Conservation (phyloP, 2,113 vertebrate species). For the Sminthopsis crassicaudata region DNA sequence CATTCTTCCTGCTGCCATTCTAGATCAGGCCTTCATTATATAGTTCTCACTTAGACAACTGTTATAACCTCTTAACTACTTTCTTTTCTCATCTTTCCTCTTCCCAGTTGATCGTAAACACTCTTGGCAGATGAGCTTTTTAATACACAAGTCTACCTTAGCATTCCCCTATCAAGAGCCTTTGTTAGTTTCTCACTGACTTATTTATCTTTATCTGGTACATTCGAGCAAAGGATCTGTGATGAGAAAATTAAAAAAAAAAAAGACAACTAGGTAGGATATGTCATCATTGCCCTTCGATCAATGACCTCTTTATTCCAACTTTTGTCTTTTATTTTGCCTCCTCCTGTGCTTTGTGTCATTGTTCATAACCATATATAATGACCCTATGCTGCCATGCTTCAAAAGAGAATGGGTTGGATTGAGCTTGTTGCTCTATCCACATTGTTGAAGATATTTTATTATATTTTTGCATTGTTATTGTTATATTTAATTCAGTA, state of each 20-base stretch:
- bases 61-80: background rate
- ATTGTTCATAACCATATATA: background rate
- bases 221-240: background rate
- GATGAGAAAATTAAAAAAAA: background rate
- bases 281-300: background rate
- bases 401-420: background rate
- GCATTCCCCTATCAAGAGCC: background rate
- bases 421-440: background rate
- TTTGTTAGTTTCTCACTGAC: background rate
- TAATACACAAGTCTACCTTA: background rate
- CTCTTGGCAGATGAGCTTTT: background rate
- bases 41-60: background rate
- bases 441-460: background rate
- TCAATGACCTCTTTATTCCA: background rate
- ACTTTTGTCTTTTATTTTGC: background rate
- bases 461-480: background rate
- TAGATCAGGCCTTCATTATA: background rate
- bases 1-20: background rate
- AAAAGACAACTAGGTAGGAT: background rate
- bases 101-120: background rate
- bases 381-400: background rate
- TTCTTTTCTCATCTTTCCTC: background rate
- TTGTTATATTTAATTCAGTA: background rate
- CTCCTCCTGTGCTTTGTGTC: background rate
- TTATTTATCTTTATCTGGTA: background rate